Evolutionary conservation across 2,888 invertebrate genomes (phyloP).

Genomic region (Agrenia bidenticulata): DNA sequence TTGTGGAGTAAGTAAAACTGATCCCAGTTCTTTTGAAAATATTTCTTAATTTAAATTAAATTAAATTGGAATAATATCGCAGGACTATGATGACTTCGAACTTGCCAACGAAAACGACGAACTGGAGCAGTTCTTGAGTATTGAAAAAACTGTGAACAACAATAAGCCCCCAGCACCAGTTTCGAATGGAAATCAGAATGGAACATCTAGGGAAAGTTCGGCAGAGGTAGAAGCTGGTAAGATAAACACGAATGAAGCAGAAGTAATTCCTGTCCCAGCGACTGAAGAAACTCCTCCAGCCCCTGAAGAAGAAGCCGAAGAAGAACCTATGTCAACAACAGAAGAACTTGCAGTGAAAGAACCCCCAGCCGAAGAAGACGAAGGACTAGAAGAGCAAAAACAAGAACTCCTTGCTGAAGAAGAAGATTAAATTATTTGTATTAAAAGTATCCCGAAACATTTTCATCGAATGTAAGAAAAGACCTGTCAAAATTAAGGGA

Average conservation of each 20-base stretch:
- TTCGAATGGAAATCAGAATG: slow-evolving; percentile 32
- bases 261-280: slow-evolving; percentile 10
- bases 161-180: slow-evolving; percentile 27
- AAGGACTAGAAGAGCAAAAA: slow-evolving; percentile 42
- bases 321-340: slow-evolving; percentile 15
- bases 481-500: too few relatives aligned
- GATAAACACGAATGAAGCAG: slow-evolving; percentile 13
- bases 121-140: slow-evolving; percentile 81
- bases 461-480: too few relatives aligned
- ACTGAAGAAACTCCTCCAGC: slow-evolving; percentile 15
- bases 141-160: slow-evolving; percentile 56
- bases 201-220: slow-evolving; percentile 48
- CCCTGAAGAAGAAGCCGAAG: slow-evolving; percentile 19
- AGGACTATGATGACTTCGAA: slow-evolving; percentile 93
- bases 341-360: slow-evolving; percentile 29
- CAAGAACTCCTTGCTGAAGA: slow-evolving; percentile 51
- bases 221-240: slow-evolving; percentile 33
- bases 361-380: slow-evolving; percentile 41
- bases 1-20: slow-evolving; percentile 73
- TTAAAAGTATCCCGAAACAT: too few relatives aligned
- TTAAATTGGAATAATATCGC: slow-evolving; percentile 15
- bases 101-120: slow-evolving; percentile 87
- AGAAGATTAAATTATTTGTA: slow-evolving; percentile 33
- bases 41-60: too few relatives aligned
- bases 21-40: not conserved